Percentiles rank a stretch among this genome's conserved stretches.
phyloP scores from a whole-genome alignment of 2,113 vertebrate species.

The Megaceryle maxima region DNA sequence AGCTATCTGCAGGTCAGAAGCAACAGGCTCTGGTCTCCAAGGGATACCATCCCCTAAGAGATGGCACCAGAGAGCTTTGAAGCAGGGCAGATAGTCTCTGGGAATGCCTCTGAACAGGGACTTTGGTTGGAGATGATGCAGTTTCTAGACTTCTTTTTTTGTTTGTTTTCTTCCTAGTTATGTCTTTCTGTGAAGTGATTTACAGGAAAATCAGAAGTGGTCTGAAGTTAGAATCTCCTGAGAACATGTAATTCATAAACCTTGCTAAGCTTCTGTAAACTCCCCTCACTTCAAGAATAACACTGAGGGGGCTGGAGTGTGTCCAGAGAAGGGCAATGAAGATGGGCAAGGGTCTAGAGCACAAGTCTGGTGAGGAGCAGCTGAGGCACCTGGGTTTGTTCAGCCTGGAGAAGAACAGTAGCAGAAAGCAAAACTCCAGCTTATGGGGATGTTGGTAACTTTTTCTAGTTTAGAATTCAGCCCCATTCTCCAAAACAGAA shows the following conservation, averaged over 20 bases:
- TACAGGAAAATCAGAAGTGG: neutral
- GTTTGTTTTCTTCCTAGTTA: too few relatives aligned
- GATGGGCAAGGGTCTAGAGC: too few relatives aligned
- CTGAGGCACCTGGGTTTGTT: too few relatives aligned
- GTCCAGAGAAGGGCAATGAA: too few relatives aligned
- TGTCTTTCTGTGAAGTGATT: neutral
- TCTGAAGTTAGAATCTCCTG: neutral
- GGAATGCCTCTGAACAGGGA: neutral
- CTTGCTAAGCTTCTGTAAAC: neutral
- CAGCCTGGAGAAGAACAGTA: neutral
- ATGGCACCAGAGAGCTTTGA: neutral
- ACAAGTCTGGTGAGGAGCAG: too few relatives aligned
- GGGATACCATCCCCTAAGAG: too few relatives aligned
- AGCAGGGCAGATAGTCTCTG: neutral
- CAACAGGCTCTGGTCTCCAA: neutral
- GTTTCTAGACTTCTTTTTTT: neutral
- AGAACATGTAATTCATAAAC: neutral
- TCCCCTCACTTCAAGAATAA: neutral
- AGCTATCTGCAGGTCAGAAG: neutral
- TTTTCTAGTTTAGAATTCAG: neutral
- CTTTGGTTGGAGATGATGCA: neutral
- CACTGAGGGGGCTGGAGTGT: too few relatives aligned
- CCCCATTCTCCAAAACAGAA: neutral
- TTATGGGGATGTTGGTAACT: neutral
- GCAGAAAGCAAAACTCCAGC: neutral